phyloP scores from a whole-genome alignment of 1,140 invertebrate species.

The Amyelois transitella region DNA sequence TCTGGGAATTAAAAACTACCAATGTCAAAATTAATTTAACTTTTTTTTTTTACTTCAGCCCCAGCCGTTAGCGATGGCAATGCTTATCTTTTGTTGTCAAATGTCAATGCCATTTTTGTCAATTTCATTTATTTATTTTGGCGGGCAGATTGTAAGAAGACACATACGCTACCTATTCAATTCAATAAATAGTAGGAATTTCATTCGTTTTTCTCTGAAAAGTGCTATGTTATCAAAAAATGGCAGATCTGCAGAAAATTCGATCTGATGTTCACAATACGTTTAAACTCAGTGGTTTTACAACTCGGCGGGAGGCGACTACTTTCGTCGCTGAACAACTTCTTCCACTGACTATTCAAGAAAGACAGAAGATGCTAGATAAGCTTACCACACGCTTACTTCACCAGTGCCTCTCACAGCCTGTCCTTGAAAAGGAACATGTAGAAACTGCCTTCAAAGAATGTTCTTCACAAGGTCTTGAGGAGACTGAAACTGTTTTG shows the following conservation, averaged over 20 bases:
- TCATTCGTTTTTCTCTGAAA: too few relatives aligned
- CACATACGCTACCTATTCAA: too few relatives aligned
- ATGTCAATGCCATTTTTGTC: too few relatives aligned
- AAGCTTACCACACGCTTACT: slow-evolving; percentile 75
- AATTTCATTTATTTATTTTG: too few relatives aligned
- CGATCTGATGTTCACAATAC: slow-evolving; percentile 53
- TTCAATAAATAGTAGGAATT: too few relatives aligned
- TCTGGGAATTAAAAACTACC: too few relatives aligned
- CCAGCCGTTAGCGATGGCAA: too few relatives aligned
- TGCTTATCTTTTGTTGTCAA: too few relatives aligned
- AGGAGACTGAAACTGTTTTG: slow-evolving; percentile 86
- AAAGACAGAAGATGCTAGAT: slow-evolving; percentile 72
- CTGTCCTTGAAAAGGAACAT: slow-evolving; percentile 82
- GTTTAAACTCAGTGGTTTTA: slow-evolving; percentile 65
- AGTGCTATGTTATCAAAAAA: too few relatives aligned
- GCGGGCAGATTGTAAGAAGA: too few relatives aligned
- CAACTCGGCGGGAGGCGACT: slow-evolving; percentile 55
- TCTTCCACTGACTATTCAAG: slow-evolving; percentile 43
- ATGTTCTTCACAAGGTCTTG: slow-evolving; percentile 80
- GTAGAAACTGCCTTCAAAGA: slow-evolving; percentile 85
- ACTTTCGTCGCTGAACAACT: slow-evolving; percentile 72
- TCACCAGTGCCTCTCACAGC: slow-evolving; percentile 80
- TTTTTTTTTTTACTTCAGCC: too few relatives aligned
- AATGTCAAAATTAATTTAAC: too few relatives aligned
- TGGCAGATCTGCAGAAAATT: slow-evolving; percentile 49